A percentile compares a stretch with the other conserved stretches of the same genome.
These are phyloP conservation scores for Drosophila prosaltans DNA, from an alignment of 1,140 invertebrate species.

Conservation along the genomic window DNA sequence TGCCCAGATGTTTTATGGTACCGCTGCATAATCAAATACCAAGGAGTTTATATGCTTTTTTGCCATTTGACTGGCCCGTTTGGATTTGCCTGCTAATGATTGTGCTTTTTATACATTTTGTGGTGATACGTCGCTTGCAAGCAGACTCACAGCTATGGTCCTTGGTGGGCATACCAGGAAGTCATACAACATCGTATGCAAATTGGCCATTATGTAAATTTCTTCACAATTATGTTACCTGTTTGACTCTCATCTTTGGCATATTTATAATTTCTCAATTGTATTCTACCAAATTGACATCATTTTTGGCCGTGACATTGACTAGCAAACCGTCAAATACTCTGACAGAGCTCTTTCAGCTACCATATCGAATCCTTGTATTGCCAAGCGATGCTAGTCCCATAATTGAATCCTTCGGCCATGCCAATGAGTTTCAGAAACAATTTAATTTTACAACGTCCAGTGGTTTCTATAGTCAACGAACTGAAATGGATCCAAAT, in stretches of 20 bases:
- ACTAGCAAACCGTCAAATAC: not conserved
- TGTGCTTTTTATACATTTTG: not conserved
- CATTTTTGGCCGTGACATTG: conserved; percentile 48
- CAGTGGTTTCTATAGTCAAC: conserved; percentile 28
- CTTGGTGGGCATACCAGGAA: conserved; percentile 54
- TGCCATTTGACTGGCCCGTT: conserved; percentile 35
- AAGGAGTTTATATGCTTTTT: conserved; percentile 36
- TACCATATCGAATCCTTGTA: conserved; percentile 43
- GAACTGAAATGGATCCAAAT: conserved; percentile 35
- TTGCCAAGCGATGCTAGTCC: conserved; percentile 33
- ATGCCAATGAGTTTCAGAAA: conserved; percentile 30
- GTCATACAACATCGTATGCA: not conserved
- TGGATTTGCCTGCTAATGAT: conserved; percentile 39
- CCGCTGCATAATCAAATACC: conserved; percentile 39
- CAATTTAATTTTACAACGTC: conserved; percentile 23
- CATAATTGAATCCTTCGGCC: conserved; percentile 54
- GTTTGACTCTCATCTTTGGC: conserved; percentile 21
- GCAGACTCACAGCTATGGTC: conserved; percentile 21
- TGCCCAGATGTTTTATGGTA: conserved; percentile 60
- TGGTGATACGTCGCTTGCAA: conserved; percentile 2
- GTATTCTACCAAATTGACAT: conserved; percentile 55
- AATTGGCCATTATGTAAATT: not conserved
- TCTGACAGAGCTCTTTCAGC: conserved; percentile 31
- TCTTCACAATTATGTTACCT: not conserved
- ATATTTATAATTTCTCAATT: conserved; percentile 41